phyloP scores from a whole-genome alignment of 2,113 vertebrate genomes.

The Brachyistius frenatus region DNA sequence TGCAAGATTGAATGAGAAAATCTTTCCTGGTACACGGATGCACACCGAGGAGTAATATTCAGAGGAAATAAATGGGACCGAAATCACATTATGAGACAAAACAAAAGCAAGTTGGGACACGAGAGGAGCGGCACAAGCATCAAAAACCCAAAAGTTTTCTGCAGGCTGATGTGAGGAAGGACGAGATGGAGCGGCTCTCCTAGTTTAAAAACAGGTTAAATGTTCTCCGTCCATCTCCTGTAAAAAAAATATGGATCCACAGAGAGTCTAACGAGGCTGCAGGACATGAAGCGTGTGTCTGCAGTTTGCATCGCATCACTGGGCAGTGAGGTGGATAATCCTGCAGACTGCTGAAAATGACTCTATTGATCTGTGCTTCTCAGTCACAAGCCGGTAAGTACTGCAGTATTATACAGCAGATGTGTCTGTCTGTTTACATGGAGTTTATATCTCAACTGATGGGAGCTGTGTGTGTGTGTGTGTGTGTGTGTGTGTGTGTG shows the following conservation, averaged over 20 bases:
- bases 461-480: neutral
- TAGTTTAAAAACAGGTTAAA: conserved; percentile 30
- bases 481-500: conserved; percentile 6
- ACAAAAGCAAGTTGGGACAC: neutral
- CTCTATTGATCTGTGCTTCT: conserved; percentile 75
- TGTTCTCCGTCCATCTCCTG: conserved; percentile 46
- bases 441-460: conserved; percentile 27
- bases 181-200: neutral
- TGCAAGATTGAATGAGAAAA: neutral
- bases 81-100: neutral
- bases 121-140: neutral
- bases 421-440: conserved; percentile 28
- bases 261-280: conserved; percentile 16
- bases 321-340: conserved; percentile 71
- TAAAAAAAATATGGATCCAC: conserved; percentile 60
- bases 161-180: neutral
- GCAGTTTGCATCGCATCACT: conserved; percentile 55
- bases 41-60: neutral
- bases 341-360: conserved; percentile 78
- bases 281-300: conserved; percentile 26
- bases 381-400: conserved; percentile 56
- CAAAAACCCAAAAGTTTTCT: neutral
- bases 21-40: neutral
- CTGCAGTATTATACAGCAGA: conserved; percentile 38
- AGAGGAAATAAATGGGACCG: neutral